Percentiles rank a stretch among this genome's conserved stretches.
phyloP scores from a whole-genome alignment of 2,888 invertebrate species.

The Troides helena region DNA sequence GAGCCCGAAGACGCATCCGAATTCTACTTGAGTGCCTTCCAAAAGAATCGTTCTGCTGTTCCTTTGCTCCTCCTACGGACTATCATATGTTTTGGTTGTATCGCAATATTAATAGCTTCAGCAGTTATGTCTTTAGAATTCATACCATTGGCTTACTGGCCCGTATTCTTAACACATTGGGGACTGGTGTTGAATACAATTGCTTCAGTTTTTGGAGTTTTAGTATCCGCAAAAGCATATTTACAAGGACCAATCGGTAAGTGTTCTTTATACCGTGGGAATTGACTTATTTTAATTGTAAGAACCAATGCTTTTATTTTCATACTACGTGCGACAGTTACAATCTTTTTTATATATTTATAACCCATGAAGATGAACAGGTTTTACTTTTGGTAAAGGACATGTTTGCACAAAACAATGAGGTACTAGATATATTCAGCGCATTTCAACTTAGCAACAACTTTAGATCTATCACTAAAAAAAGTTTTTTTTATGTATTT shows the following conservation, averaged over 20 bases:
- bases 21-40: constrained; percentile 58
- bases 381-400: too few relatives aligned
- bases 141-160: constrained; percentile 46
- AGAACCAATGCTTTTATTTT: too few relatives aligned
- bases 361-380: too few relatives aligned
- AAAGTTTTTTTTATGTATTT: too few relatives aligned
- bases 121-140: constrained; percentile 40
- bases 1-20: constrained; percentile 53
- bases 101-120: constrained; percentile 53
- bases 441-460: too few relatives aligned
- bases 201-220: constrained; percentile 51
- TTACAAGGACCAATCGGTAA: constrained; percentile 55
- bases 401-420: too few relatives aligned
- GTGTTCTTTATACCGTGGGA: constrained; percentile 32
- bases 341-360: too few relatives aligned
- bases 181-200: constrained; percentile 56
- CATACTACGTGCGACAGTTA: too few relatives aligned
- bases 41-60: constrained; percentile 50
- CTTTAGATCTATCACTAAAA: too few relatives aligned
- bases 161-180: constrained; percentile 70
- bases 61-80: constrained; percentile 53
- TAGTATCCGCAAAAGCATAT: constrained; percentile 49
- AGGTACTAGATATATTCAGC: too few relatives aligned
- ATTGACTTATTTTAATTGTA: too few relatives aligned
- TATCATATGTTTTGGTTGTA: constrained; percentile 53